These are phyloP conservation scores for Tachuris rubrigastra DNA, from an alignment of 2,113 vertebrate genomes.

Conservation along the genomic window DNA sequence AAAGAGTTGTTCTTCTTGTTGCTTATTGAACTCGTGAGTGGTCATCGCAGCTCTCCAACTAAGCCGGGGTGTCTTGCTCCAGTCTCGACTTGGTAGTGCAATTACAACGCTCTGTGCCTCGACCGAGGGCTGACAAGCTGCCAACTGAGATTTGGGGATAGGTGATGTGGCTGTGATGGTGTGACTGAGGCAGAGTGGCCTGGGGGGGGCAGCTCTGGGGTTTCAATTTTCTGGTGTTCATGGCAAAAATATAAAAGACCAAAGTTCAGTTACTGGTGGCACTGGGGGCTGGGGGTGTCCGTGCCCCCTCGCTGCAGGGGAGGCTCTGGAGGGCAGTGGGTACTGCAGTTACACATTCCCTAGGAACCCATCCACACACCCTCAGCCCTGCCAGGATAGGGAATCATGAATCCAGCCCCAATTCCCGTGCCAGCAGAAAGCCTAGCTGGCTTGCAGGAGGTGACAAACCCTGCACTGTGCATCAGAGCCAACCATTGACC, in stretches of 20 bases:
- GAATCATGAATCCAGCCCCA: neutral
- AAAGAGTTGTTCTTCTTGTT: neutral
- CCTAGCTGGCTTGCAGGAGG: neutral
- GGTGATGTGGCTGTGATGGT: accelerated
- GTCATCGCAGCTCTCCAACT: neutral
- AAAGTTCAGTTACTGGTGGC: neutral
- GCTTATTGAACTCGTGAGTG: neutral
- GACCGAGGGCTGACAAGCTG: neutral
- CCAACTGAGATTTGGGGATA: neutral
- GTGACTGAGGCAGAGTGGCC: neutral
- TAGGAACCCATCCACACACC: too few relatives aligned
- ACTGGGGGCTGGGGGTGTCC: neutral
- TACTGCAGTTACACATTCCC: accelerated
- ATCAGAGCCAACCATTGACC: neutral
- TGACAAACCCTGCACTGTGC: accelerated
- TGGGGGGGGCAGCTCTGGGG: neutral
- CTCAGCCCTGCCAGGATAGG: neutral
- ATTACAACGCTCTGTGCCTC: neutral
- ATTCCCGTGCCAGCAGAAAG: neutral
- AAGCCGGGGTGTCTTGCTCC: neutral
- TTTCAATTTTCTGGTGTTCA: accelerated
- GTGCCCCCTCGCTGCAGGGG: accelerated
- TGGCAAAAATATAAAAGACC: neutral
- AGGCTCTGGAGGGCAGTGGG: neutral
- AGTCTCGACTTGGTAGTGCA: slow-evolving; percentile 30